phyloP scores from a whole-genome alignment of 2,888 invertebrate species.

The Alsophila aescularia region DNA sequence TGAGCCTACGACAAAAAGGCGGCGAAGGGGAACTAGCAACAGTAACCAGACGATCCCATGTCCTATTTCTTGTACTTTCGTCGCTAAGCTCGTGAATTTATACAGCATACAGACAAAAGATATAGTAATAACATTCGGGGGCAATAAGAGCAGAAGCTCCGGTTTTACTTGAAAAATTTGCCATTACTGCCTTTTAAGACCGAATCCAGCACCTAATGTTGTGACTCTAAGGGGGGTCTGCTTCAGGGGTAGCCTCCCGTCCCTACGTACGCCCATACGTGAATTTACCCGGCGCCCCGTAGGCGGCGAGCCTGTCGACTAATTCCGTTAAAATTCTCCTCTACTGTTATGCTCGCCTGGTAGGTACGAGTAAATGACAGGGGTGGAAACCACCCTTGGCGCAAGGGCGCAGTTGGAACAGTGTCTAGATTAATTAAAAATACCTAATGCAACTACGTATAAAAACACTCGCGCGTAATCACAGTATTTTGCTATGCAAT shows the following conservation, averaged over 20 bases:
- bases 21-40: too few species aligned
- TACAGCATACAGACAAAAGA: too few species aligned
- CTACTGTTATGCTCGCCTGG: slow-evolving; percentile 75
- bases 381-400: slow-evolving; percentile 48
- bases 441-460: too few species aligned
- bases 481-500: too few species aligned
- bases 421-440: slow-evolving; percentile 26
- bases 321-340: slow-evolving; percentile 83
- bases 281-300: slow-evolving; percentile 82
- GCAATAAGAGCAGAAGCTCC: not conserved
- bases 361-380: slow-evolving; percentile 78
- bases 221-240: slow-evolving; percentile 26
- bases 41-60: too few species aligned
- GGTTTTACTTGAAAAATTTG: slow-evolving; percentile 16
- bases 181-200: slow-evolving; percentile 27
- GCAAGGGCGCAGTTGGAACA: slow-evolving; percentile 20
- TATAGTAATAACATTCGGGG: not conserved
- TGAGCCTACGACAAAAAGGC: too few species aligned
- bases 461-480: too few species aligned
- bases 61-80: too few species aligned
- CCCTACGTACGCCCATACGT: slow-evolving; percentile 62
- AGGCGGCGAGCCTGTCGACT: slow-evolving; percentile 73
- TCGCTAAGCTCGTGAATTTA: too few species aligned
- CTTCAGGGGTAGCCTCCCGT: slow-evolving; percentile 39
- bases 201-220: slow-evolving; percentile 25